Conservation (phyloP, 2,888 invertebrate genomes). For the Trissolcus japonicus region DNA sequence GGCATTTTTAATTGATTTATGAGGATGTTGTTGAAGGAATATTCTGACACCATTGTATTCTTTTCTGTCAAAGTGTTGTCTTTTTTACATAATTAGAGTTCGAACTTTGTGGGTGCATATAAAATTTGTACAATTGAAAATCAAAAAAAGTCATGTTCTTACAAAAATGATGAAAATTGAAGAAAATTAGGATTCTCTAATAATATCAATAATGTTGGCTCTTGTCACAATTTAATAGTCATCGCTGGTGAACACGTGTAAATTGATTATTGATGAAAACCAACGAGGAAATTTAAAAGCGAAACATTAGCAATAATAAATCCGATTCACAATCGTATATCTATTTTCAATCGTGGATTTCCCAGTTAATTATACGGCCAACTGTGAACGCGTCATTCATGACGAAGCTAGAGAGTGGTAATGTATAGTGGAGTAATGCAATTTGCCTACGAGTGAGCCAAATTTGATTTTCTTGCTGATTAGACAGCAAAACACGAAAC, state of each 20-base stretch:
- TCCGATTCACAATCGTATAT: conserved; percentile 24
- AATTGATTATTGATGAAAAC: background rate
- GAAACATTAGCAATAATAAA: conserved; percentile 24
- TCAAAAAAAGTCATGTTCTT: no score
- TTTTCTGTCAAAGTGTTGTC: no score
- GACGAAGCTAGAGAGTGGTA: conserved; percentile 28
- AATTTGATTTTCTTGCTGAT: conserved; percentile 58
- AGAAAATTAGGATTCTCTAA: no score
- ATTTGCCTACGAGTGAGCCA: conserved; percentile 54
- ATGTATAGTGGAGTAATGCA: conserved; percentile 38
- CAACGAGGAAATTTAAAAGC: conserved; percentile 13
- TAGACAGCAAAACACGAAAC: conserved; percentile 53
- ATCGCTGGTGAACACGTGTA: background rate
- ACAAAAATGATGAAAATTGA: no score
- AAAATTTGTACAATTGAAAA: no score
- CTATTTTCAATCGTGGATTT: conserved; percentile 56
- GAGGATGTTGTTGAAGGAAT: no score
- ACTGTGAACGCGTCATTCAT: conserved; percentile 49
- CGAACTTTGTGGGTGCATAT: no score
- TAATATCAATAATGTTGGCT: no score
- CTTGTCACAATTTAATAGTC: no score
- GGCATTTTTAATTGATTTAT: no score
- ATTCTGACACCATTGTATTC: no score
- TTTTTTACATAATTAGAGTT: no score
- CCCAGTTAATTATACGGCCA: conserved; percentile 54